These are phyloP conservation scores for Ochotona curzoniae DNA, from an alignment of 2,113 vertebrate species.

Conservation along the genomic window DNA sequence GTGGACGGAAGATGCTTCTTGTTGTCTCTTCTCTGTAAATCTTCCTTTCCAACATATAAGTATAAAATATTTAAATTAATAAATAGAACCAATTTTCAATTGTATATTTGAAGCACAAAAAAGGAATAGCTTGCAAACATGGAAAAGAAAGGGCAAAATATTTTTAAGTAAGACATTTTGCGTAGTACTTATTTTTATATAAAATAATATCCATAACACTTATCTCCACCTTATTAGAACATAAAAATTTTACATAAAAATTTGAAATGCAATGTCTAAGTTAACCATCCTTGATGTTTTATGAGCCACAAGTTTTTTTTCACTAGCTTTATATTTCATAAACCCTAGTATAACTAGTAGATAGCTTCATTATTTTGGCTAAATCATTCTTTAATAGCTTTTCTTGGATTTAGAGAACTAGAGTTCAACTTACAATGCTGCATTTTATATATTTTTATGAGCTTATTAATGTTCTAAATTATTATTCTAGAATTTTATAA, in stretches of 20 bases:
- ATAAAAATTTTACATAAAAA: neutral
- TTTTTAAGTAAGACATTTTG: neutral
- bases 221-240: neutral
- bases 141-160: neutral
- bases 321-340: no score
- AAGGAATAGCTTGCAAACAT: neutral
- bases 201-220: neutral
- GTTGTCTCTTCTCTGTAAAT: no score
- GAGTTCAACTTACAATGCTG: no score
- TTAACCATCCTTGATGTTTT: neutral
- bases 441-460: neutral
- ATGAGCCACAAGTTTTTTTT: neutral
- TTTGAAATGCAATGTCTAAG: neutral
- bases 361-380: neutral
- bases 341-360: neutral
- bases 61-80: no score
- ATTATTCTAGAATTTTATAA: neutral
- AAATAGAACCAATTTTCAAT: slow-evolving; percentile 30
- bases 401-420: slow-evolving; percentile 22
- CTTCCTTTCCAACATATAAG: no score
- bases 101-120: slow-evolving; percentile 4
- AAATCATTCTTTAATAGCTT: neutral
- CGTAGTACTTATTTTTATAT: neutral
- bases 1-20: no score
- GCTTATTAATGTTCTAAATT: slow-evolving; percentile 9